A percentile compares a stretch with the other conserved stretches of the same genome.
Conservation (phyloP, 2,113 vertebrate species). For the Hemibagrus wyckioides region DNA sequence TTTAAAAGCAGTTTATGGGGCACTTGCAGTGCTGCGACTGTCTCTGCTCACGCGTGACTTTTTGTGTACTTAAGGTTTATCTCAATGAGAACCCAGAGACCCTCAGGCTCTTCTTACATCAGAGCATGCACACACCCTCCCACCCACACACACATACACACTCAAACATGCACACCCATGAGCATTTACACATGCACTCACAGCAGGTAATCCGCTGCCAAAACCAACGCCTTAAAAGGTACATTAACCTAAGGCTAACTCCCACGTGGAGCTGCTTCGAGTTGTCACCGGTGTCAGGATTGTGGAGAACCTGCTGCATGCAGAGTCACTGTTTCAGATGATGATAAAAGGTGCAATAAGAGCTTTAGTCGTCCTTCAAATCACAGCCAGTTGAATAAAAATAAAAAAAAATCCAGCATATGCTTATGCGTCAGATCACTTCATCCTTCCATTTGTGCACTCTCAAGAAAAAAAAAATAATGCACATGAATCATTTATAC, state of each 20-base stretch:
- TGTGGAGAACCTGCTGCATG: constrained; percentile 1
- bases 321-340: constrained; percentile 18
- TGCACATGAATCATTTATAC: constrained; percentile 75
- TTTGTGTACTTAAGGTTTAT: constrained; percentile 9
- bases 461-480: constrained; percentile 62
- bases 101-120: constrained; percentile 6
- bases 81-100: constrained; percentile 3
- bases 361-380: constrained; percentile 49
- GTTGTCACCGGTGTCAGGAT: constrained; percentile 49
- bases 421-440: constrained; percentile 64
- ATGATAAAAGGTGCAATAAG: constrained; percentile 24
- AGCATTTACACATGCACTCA: constrained; percentile 4
- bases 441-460: constrained; percentile 72
- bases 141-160: not conserved
- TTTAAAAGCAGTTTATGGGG: not conserved
- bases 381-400: constrained; percentile 15
- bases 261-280: constrained; percentile 62
- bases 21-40: not conserved
- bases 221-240: constrained; percentile 68
- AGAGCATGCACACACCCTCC: not conserved
- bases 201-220: constrained; percentile 51
- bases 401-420: constrained; percentile 40
- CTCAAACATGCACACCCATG: not conserved
- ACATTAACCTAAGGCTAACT: constrained; percentile 73
- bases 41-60: constrained; percentile 3